Conservation (phyloP, 2,797 vertebrate species). For the Trichosurus vulpecula region DNA sequence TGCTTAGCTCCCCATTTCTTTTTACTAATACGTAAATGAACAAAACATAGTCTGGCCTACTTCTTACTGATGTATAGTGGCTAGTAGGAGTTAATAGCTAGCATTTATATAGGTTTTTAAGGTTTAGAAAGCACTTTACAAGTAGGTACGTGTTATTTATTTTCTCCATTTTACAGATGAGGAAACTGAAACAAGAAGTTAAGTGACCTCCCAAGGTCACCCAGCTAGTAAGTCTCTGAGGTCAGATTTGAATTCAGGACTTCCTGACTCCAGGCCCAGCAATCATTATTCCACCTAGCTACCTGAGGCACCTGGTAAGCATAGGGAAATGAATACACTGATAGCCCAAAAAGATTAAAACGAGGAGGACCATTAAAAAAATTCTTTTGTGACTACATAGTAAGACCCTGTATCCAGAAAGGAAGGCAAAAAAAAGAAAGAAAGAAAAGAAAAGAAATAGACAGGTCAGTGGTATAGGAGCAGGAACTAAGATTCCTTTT, state of each 20-base stretch:
- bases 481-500: neutral
- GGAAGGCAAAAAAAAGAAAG: neutral
- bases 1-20: conserved; percentile 26
- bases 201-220: neutral
- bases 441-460: neutral
- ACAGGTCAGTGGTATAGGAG: neutral
- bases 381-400: neutral
- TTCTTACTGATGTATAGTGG: conserved; percentile 8
- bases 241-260: neutral
- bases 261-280: neutral
- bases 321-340: neutral
- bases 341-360: neutral
- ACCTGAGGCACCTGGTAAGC: neutral
- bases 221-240: neutral
- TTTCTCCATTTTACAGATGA: neutral
- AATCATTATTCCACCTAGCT: neutral
- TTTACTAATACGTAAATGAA: neutral
- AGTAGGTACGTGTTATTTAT: neutral
- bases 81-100: neutral
- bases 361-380: neutral
- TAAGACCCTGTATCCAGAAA: neutral
- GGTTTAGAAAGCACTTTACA: neutral
- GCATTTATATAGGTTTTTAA: neutral
- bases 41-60: neutral
- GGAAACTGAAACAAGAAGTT: neutral